These are phyloP conservation scores for Drosophila mimetica DNA, from an alignment of 2,888 invertebrate genomes.

Conservation along the genomic window DNA sequence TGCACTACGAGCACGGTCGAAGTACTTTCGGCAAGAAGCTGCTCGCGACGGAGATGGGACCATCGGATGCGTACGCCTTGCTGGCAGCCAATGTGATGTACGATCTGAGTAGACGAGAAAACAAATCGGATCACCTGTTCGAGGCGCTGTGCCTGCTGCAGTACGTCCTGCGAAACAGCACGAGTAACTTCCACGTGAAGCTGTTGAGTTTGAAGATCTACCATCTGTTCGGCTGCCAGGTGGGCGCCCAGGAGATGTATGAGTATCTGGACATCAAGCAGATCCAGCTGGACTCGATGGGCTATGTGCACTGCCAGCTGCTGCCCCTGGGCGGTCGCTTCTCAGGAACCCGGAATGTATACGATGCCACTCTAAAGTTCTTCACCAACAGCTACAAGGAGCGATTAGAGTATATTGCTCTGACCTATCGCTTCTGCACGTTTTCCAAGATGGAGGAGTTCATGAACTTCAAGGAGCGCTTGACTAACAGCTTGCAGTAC, in stretches of 20 bases:
- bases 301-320: slow-evolving; percentile 92
- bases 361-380: slow-evolving; percentile 92
- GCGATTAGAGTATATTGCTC: slow-evolving; percentile 95
- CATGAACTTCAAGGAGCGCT: slow-evolving; percentile 91
- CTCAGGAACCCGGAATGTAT: slow-evolving; percentile 88
- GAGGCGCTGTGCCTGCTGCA: slow-evolving; percentile 90
- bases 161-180: slow-evolving; percentile 90
- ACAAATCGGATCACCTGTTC: slow-evolving; percentile 86
- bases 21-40: slow-evolving; percentile 86
- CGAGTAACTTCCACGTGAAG: slow-evolving; percentile 95
- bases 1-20: slow-evolving; percentile 88
- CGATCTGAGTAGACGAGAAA: slow-evolving; percentile 85
- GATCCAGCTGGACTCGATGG: slow-evolving; percentile 95
- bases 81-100: slow-evolving; percentile 87
- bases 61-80: slow-evolving; percentile 92
- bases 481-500: slow-evolving; percentile 93
- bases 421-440: slow-evolving; percentile 97
- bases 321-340: slow-evolving; percentile 90
- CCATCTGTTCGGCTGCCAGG: slow-evolving; percentile 89
- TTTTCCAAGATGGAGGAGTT: slow-evolving; percentile 96
- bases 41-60: slow-evolving; percentile 89
- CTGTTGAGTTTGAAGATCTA: slow-evolving; percentile 93
- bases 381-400: slow-evolving; percentile 95
- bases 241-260: slow-evolving; percentile 90
- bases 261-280: slow-evolving; percentile 95